These are phyloP conservation scores for Magallana nippona DNA, from an alignment of 2,888 invertebrate genomes.

Conservation along the genomic window DNA sequence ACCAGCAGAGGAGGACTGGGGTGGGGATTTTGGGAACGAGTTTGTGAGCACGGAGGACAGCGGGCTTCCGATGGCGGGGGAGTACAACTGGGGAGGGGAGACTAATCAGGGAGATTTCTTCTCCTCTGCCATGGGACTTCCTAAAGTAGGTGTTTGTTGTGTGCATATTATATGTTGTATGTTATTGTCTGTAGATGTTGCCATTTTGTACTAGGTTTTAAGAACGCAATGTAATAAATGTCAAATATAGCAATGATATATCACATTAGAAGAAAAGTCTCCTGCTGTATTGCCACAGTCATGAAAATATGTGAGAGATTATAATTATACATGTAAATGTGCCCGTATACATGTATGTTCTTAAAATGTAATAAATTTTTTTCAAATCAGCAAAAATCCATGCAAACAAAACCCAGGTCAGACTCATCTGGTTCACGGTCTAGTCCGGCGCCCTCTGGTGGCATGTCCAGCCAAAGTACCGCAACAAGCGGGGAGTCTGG, in stretches of 20 bases:
- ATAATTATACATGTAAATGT: background rate
- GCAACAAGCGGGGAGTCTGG: slow-evolving; percentile 54
- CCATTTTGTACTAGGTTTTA: no score
- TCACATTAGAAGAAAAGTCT: background rate
- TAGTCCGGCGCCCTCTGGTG: slow-evolving; percentile 32
- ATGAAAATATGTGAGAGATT: no score
- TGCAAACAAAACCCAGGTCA: background rate
- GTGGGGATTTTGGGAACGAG: slow-evolving; percentile 58
- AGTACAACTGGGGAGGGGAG: slow-evolving; percentile 75
- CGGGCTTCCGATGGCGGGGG: slow-evolving; percentile 66
- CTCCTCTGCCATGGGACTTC: slow-evolving; percentile 55
- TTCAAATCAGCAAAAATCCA: slow-evolving; percentile 39
- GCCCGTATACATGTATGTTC: background rate
- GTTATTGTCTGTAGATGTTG: no score
- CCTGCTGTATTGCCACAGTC: no score
- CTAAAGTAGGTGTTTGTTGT: slow-evolving; percentile 37
- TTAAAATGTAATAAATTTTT: background rate
- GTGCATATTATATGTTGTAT: background rate
- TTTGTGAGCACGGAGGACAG: slow-evolving; percentile 65
- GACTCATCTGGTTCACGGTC: background rate
- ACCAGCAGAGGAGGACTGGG: slow-evolving; percentile 49
- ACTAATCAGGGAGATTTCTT: slow-evolving; percentile 71
- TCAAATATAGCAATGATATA: no score
- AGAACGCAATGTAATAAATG: no score
- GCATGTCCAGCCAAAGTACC: slow-evolving; percentile 37